Evolutionary conservation across 1,140 invertebrate genomes (phyloP).

Genomic region (Zaprionus camerounensis): DNA sequence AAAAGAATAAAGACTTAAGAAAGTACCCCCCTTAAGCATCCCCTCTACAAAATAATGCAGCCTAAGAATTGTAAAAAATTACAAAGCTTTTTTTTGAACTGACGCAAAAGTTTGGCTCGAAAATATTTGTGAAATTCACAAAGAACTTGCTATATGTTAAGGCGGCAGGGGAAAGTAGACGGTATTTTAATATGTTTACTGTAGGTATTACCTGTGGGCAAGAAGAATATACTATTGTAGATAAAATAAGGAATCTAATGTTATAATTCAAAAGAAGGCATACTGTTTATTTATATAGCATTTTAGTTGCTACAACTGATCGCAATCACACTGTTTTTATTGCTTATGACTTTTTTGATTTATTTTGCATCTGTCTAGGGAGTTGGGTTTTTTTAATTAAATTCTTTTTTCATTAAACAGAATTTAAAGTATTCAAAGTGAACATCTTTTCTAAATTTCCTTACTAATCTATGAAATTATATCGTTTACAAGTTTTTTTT

Average conservation of each 20-base stretch:
- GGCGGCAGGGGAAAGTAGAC: no score
- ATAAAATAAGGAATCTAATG: not conserved
- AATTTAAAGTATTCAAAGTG: no score
- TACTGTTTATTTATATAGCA: no score
- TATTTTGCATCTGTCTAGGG: no score
- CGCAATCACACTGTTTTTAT: no score
- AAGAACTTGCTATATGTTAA: constrained; percentile 24
- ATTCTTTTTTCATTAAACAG: no score
- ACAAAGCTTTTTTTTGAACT: constrained; percentile 24
- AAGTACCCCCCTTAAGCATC: not conserved
- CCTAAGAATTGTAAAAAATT: constrained; percentile 11
- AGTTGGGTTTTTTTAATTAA: no score
- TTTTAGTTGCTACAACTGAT: no score
- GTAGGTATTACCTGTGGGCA: not conserved
- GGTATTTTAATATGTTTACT: not conserved
- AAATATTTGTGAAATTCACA: constrained; percentile 35
- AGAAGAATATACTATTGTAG: not conserved
- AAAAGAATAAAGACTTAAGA: constrained; percentile 33
- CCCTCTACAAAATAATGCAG: not conserved
- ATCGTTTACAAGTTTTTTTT: no score
- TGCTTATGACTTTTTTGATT: no score
- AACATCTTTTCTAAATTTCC: no score
- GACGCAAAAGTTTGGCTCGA: constrained; percentile 17
- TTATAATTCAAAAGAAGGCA: not conserved
- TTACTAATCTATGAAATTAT: no score